Evolutionary conservation across 1,140 invertebrate species (phyloP).

Genomic region (Ephestia elutella): DNA sequence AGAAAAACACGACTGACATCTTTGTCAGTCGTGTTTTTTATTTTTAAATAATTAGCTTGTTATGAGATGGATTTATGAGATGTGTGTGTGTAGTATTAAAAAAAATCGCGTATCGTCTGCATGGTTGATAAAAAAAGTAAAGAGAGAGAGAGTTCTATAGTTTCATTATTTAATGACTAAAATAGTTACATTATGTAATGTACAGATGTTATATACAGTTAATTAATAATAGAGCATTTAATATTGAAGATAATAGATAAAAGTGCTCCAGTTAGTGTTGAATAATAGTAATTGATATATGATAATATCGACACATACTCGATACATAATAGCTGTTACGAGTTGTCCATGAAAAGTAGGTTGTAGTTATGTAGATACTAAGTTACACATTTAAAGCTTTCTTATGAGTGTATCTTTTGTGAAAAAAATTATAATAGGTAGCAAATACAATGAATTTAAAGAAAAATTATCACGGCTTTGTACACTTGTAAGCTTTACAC

Average conservation of each 20-base stretch:
- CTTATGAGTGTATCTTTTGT: too few relatives aligned
- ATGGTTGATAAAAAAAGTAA: background rate
- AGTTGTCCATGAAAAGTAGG: background rate
- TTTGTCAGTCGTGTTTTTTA: too few relatives aligned
- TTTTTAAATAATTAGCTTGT: too few relatives aligned
- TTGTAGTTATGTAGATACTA: background rate
- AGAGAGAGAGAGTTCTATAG: background rate
- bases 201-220: background rate
- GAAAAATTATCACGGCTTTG: too few relatives aligned
- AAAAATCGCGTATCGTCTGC: too few relatives aligned
- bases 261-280: background rate
- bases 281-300: conserved; percentile 3
- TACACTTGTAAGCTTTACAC: too few relatives aligned
- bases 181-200: background rate
- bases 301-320: background rate
- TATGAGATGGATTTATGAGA: too few relatives aligned
- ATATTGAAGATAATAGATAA: conserved; percentile 4
- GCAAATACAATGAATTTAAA: too few relatives aligned
- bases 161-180: background rate
- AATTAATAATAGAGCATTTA: background rate
- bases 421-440: too few relatives aligned
- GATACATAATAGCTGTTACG: background rate
- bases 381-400: too few relatives aligned
- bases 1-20: too few relatives aligned
- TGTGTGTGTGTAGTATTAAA: too few relatives aligned